Evolutionary conservation across 2,888 invertebrate genomes (phyloP), one percentile per base, ranked within the genome.

Genomic region (Drosophila austrosaltans): DNA sequence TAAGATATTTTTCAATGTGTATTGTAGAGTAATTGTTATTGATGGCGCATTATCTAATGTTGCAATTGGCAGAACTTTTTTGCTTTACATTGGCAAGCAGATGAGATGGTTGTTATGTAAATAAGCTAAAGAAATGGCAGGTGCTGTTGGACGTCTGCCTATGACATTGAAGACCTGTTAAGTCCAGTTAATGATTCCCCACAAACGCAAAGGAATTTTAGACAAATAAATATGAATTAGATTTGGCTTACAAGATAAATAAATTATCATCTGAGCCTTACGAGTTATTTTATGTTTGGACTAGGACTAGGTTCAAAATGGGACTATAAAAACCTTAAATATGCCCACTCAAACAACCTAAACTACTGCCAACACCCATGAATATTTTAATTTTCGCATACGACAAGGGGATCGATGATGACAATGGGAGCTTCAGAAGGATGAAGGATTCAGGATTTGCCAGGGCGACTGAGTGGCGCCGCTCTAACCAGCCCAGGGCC

Each of bases 401-500:
- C 53, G 28, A 58, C 66, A 62, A 44, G 30, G 40, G 48, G 25
- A 48, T 48, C 48, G 48, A 61, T 56, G 60, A 40, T 56, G 60
- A 57, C 44, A 48, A 22, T 36, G 22, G 54, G 57, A 20, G 20
- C 16, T 53, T 22, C 36, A 53, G 60, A 30, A 64, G 42, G 32
- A 12, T 20, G 40, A 30, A 53, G 39, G 63, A 69, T 65, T 62
- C 63, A 63, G 59, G 75, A 69, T 76, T 77, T 69, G 75, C 78
- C 68, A 72, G 78, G 80, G 70, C 84, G 82, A 66, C 81, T 76
- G 81, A 28, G 63, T 86, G 85, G 87, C 85, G 85, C 86, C 85
- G 63, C 76, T 78, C 69, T 76, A 86, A 81, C 85, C 82, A 84
- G 67, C 74, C 72, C 69, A 66, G 63, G 39, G 72, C 72, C 85